phyloP scores from a whole-genome alignment of 2,888 invertebrate genomes.

The Agriopis aurantiaria region DNA sequence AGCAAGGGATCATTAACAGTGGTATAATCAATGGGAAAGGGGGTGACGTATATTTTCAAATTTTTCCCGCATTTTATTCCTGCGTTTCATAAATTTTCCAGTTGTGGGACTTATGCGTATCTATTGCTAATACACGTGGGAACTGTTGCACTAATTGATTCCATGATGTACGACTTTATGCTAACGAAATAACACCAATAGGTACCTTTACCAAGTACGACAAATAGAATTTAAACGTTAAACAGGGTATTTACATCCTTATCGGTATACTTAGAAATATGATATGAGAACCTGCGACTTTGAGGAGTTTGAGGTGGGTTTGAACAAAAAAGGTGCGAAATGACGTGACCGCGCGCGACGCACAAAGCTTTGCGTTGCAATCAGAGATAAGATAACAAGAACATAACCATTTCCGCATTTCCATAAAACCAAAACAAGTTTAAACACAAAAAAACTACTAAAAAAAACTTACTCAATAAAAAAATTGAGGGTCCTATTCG shows the following conservation, averaged over 20 bases:
- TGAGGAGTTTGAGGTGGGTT: conserved; percentile 16
- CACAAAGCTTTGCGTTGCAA: conserved; percentile 59
- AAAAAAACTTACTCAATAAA: too few species aligned
- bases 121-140: not conserved
- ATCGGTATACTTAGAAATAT: conserved; percentile 65
- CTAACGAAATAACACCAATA: conserved; percentile 2
- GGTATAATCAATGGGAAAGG: too few species aligned
- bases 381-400: conserved; percentile 59
- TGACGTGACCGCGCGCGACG: conserved; percentile 58
- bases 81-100: not conserved
- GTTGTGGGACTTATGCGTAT: not conserved
- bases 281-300: conserved; percentile 54
- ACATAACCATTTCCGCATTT: conserved; percentile 46
- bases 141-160: not conserved
- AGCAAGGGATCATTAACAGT: too few species aligned
- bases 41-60: too few species aligned
- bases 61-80: too few species aligned
- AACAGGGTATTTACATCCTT: conserved; percentile 66
- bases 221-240: conserved; percentile 39
- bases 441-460: too few species aligned
- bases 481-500: too few species aligned
- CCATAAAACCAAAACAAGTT: too few species aligned
- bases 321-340: conserved; percentile 64
- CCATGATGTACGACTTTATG: not conserved
- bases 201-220: conserved; percentile 19